Base-by-base conservation (phyloP, 2,113 vertebrate species). In the Hassar affinis region DNA sequence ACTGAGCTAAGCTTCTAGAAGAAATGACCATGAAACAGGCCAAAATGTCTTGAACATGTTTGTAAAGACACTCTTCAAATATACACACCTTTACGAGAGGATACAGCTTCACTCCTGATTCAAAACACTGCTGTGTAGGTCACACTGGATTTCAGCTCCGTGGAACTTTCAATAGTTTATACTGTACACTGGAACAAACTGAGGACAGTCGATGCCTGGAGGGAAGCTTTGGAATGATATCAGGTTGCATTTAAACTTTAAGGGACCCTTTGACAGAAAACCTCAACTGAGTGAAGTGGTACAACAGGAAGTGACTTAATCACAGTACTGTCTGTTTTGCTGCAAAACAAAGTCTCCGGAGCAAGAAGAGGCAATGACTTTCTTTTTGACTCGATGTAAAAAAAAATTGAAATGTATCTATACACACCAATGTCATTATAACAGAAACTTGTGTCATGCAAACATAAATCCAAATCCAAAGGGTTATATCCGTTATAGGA, bases 221-320 rank as follows among this genome's bases (percentile, higher is more conserved):
- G 57, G 59, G 38, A 22, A 47, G 3, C 47, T 4, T 22, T 66
- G 51, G 18, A 77, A 56, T 79, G 61, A 79, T 79, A 66, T 79
- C 61, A 64, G 47, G 27, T 64, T 79, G 22, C 59, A 66, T n/a
- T 64, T 64, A 30, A 47, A 79, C 78, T 79, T 79, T 66, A 30
- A 62, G n/a, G 38, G 59, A 64, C 59, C 78, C 33, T 47, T 30
- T 77, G 74, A 35, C 51, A 52, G 20, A 25, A 77, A 56, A 56
- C 52, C 51, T 77, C 74, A 47, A 51, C 59, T 8, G 2, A 49
- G 9, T 64, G 78, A 64, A 33, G 78, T 49, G 45, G 38, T 64
- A 47, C n/a, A 79, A 64, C 10, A 79, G 10, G 14, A 61, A n/a
- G 54, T 27, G 35, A 0, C 14, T 49, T 47, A 18, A 61, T 79